These are phyloP conservation scores for Dryobota labecula DNA, from an alignment of 2,888 invertebrate species.

Conservation along the genomic window DNA sequence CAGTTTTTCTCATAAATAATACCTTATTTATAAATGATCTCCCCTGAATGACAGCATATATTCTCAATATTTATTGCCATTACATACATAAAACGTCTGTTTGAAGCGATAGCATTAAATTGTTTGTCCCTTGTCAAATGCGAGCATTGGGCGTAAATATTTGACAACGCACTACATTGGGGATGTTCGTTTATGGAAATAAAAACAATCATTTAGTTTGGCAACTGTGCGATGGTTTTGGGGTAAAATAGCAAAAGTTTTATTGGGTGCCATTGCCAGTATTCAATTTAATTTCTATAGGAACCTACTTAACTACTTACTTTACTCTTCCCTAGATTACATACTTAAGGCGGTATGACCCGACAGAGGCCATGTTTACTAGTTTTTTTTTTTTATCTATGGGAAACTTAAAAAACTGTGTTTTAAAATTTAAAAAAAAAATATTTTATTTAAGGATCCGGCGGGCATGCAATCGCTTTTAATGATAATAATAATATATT, in stretches of 20 bases:
- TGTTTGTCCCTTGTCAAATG: slow-evolving; percentile 79
- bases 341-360: too few species aligned
- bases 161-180: slow-evolving; percentile 73
- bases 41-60: slow-evolving; percentile 54
- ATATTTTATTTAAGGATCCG: too few species aligned
- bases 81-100: slow-evolving; percentile 71
- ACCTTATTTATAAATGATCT: slow-evolving; percentile 45
- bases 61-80: slow-evolving; percentile 70
- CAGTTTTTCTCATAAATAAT: slow-evolving; percentile 14
- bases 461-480: too few species aligned
- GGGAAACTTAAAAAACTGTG: too few species aligned
- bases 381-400: too few species aligned
- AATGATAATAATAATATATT: too few species aligned
- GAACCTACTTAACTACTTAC: too few species aligned
- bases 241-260: background rate
- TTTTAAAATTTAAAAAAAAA: too few species aligned
- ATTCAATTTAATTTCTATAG: too few species aligned
- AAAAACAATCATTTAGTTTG: slow-evolving; percentile 61
- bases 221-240: background rate
- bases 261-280: too few species aligned
- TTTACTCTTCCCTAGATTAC: too few species aligned
- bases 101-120: slow-evolving; percentile 72
- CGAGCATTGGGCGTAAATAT: slow-evolving; percentile 74
- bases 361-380: too few species aligned
- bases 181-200: slow-evolving; percentile 63